phyloP scores from a whole-genome alignment of 2,797 vertebrate genomes.

The Trachops cirrhosus region DNA sequence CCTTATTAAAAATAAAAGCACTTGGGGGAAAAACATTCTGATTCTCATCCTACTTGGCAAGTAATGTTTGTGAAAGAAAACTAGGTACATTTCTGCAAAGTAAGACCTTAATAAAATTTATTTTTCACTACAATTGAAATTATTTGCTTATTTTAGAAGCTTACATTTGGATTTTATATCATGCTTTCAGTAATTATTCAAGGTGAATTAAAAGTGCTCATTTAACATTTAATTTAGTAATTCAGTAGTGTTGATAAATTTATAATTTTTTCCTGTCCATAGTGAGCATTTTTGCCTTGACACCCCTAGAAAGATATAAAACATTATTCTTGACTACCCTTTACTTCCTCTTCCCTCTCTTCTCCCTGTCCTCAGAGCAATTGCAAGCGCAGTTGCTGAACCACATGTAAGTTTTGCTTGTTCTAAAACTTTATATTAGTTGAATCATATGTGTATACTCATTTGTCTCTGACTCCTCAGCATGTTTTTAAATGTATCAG shows the following conservation, averaged over 20 bases:
- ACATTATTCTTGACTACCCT: neutral
- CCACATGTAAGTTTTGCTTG: neutral
- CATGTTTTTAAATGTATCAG: neutral
- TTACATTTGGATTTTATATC: constrained; percentile 8
- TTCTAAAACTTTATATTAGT: constrained; percentile 17
- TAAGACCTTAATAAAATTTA: neutral
- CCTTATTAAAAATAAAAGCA: constrained; percentile 40
- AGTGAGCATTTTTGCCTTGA: neutral
- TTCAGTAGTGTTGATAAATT: neutral
- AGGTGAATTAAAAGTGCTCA: neutral
- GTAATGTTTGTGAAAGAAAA: neutral
- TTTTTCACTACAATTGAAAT: neutral
- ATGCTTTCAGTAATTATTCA: neutral
- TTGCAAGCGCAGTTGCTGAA: neutral
- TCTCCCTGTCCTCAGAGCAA: neutral
- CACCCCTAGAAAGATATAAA: neutral
- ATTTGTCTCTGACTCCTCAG: neutral
- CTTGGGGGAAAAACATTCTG: neutral
- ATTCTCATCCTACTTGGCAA: neutral
- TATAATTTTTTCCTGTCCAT: neutral
- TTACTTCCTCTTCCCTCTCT: neutral
- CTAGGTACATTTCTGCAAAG: neutral
- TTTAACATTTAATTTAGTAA: constrained; percentile 16
- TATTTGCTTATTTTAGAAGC: neutral
- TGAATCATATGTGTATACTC: neutral